Percentiles rank a stretch among this genome's conserved stretches.
Evolutionary conservation across 2,888 invertebrate species (phyloP).

Genomic region (Archips crataeganus): DNA sequence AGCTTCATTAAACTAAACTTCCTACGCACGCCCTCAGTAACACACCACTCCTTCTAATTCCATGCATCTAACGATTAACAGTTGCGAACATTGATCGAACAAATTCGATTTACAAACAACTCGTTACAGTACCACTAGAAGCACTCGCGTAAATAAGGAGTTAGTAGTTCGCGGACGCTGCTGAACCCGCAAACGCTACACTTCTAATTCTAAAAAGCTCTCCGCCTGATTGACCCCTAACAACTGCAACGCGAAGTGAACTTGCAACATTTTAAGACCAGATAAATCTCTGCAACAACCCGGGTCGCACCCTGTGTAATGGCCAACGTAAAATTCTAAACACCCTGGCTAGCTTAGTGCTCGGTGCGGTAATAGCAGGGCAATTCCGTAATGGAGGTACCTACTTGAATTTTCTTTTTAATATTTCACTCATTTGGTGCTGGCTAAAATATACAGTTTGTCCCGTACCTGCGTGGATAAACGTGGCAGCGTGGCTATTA

Average conservation of each 20-base stretch:
- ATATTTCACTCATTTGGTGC: neutral
- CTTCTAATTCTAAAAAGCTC: slow-evolving; percentile 75
- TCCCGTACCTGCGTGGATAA: neutral
- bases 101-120: slow-evolving; percentile 54
- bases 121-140: slow-evolving; percentile 55
- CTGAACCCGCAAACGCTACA: slow-evolving; percentile 61
- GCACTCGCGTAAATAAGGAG: slow-evolving; percentile 67
- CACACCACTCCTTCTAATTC: neutral
- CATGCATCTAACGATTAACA: slow-evolving; percentile 24
- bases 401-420: slow-evolving; percentile 10
- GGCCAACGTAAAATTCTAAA: slow-evolving; percentile 41
- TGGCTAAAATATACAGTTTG: neutral
- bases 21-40: neutral
- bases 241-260: slow-evolving; percentile 26
- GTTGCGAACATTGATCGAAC: slow-evolving; percentile 4
- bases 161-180: slow-evolving; percentile 57
- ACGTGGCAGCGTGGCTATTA: neutral
- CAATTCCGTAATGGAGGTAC: slow-evolving; percentile 40
- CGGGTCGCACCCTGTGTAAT: slow-evolving; percentile 39
- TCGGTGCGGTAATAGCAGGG: slow-evolving; percentile 30
- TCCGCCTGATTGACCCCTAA: slow-evolving; percentile 64
- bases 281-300: slow-evolving; percentile 38
- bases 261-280: slow-evolving; percentile 42
- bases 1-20: neutral
- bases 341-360: slow-evolving; percentile 37